Evolutionary conservation across 30 jellyfish, hydroid and myxozoan genomes (phyloP).

Genomic region (Hydra vulgaris): DNA sequence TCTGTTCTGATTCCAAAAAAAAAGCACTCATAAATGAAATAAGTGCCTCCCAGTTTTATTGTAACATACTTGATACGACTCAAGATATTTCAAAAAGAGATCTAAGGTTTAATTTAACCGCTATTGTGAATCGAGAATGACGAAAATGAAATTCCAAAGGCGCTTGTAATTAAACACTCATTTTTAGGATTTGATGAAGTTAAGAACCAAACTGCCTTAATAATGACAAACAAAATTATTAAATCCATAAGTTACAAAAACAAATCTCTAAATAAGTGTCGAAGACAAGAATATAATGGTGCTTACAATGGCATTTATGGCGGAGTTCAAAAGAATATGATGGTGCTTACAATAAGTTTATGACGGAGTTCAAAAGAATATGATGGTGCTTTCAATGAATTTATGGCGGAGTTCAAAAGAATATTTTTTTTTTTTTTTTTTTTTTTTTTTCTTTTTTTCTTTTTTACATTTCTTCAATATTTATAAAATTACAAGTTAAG

Average conservation of each 20-base stretch:
- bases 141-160: not conserved
- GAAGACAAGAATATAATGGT: not conserved
- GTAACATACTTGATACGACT: not conserved
- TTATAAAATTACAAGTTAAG: no score
- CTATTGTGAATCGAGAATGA: not conserved
- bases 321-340: not conserved
- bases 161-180: not conserved
- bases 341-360: no score
- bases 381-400: no score
- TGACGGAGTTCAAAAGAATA: no score
- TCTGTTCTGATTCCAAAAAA: no score
- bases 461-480: no score
- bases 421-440: no score
- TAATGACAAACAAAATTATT: not conserved
- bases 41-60: not conserved
- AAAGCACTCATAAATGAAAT: no score
- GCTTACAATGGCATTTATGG: not conserved
- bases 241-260: not conserved
- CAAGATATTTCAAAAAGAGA: not conserved
- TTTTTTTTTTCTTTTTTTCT: no score
- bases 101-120: not conserved
- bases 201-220: not conserved
- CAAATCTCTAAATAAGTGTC: not conserved
- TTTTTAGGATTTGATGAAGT: not conserved
- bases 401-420: no score